phyloP scores from a whole-genome alignment of 1,140 invertebrate species.

The Dysdera silvatica region DNA sequence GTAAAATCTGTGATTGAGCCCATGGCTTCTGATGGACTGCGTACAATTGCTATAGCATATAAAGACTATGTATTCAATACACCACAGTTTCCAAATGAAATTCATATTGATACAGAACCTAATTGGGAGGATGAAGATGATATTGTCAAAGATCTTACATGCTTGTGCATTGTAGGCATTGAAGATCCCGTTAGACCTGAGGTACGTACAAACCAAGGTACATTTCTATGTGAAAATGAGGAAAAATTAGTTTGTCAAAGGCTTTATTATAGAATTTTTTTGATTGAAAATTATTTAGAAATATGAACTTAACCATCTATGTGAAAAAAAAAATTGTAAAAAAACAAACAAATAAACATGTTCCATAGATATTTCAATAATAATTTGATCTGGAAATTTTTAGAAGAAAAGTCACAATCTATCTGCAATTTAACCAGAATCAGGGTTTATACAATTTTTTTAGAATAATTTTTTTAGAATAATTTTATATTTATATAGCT shows the following conservation, averaged over 20 bases:
- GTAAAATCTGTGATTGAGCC: slow-evolving; percentile 95
- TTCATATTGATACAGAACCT: slow-evolving; percentile 78
- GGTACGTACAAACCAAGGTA: slow-evolving; percentile 53
- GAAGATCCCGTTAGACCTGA: slow-evolving; percentile 96
- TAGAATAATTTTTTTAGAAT: no score
- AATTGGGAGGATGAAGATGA: slow-evolving; percentile 97
- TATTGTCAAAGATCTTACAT: slow-evolving; percentile 70
- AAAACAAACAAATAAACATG: background rate
- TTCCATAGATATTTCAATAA: no score
- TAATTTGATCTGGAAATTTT: no score
- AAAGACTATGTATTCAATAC: slow-evolving; percentile 64
- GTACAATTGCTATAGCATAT: slow-evolving; percentile 92
- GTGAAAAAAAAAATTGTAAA: no score
- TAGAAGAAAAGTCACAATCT: no score
- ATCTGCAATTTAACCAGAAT: no score
- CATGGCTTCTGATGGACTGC: slow-evolving; percentile 98
- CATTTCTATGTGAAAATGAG: no score
- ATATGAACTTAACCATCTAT: no score
- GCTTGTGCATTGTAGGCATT: slow-evolving; percentile 58
- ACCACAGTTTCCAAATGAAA: slow-evolving; percentile 43
- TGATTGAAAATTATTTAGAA: background rate
- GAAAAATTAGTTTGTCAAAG: background rate
- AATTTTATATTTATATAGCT: no score
- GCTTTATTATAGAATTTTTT: no score
- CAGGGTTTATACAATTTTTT: no score